Conservation (phyloP, 2,888 invertebrate genomes). For the Blastobasis adustella region DNA sequence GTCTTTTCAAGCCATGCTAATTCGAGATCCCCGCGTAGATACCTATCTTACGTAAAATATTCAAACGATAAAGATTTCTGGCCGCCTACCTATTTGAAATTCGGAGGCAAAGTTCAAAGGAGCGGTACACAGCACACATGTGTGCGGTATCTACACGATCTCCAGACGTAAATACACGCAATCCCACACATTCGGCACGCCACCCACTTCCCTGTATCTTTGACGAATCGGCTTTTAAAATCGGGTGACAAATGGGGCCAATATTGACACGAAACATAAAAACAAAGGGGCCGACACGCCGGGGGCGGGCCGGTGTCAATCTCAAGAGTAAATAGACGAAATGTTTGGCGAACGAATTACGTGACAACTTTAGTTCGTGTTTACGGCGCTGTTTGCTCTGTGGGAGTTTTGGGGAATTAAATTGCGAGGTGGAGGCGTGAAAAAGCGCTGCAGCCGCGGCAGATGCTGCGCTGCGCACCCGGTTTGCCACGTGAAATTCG, state of each 20-base stretch:
- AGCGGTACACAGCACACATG: constrained; percentile 5
- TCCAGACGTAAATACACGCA: constrained; percentile 22
- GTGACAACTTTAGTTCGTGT: constrained; percentile 56
- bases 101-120: constrained; percentile 31
- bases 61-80: not conserved
- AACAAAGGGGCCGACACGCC: constrained; percentile 56
- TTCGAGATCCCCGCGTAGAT: too few relatives aligned
- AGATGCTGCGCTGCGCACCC: constrained; percentile 7
- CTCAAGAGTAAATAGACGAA: constrained; percentile 56
- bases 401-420: constrained; percentile 36
- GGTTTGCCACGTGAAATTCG: too few relatives aligned
- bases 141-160: constrained; percentile 10
- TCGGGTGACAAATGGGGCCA: constrained; percentile 10
- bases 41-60: not conserved
- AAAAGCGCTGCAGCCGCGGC: constrained; percentile 23
- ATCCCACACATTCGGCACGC: constrained; percentile 31
- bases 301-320: constrained; percentile 66
- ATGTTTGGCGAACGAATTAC: constrained; percentile 69
- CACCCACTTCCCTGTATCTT: constrained; percentile 44
- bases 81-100: constrained; percentile 23
- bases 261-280: constrained; percentile 65
- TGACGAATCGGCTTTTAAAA: constrained; percentile 50
- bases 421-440: constrained; percentile 26
- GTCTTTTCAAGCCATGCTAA: too few relatives aligned
- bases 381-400: constrained; percentile 38